Percentiles rank a stretch among this genome's conserved stretches.
These are phyloP conservation scores for Norana najaformis DNA, from an alignment of 2,888 invertebrate genomes.

Conservation along the genomic window DNA sequence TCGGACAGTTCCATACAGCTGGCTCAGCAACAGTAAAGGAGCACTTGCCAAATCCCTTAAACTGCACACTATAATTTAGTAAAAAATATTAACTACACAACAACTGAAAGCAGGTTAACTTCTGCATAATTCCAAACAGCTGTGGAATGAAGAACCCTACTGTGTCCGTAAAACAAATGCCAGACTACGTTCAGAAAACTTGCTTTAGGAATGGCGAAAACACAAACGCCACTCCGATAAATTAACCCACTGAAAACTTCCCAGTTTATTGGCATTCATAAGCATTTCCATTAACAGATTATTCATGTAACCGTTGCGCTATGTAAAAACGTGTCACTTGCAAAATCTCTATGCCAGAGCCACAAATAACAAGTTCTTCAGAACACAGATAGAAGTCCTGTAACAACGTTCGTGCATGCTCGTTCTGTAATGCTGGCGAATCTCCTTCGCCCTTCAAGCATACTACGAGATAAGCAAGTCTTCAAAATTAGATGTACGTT, in stretches of 20 bases:
- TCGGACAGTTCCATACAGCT: too few species aligned
- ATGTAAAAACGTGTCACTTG: not conserved
- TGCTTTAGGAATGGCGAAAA: not conserved
- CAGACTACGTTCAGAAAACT: not conserved
- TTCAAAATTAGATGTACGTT: not conserved
- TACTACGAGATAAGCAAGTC: not conserved
- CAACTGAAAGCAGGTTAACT: not conserved
- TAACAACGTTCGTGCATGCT: conserved; percentile 13
- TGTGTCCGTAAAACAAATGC: not conserved
- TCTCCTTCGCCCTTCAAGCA: not conserved
- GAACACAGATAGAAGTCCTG: not conserved
- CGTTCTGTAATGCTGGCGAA: not conserved
- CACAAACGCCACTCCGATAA: not conserved
- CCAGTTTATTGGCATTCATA: not conserved
- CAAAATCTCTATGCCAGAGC: not conserved
- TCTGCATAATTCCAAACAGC: not conserved
- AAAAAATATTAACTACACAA: not conserved
- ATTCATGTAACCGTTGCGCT: not conserved
- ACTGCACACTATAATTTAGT: not conserved
- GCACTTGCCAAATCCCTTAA: not conserved
- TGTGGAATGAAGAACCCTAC: too few species aligned
- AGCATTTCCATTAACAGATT: not conserved
- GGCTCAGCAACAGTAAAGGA: too few species aligned
- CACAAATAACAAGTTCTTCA: conserved; percentile 7
- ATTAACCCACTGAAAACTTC: not conserved